Base-by-base conservation (phyloP, 2,113 vertebrate genomes). In the Prunella fulvescens region DNA sequence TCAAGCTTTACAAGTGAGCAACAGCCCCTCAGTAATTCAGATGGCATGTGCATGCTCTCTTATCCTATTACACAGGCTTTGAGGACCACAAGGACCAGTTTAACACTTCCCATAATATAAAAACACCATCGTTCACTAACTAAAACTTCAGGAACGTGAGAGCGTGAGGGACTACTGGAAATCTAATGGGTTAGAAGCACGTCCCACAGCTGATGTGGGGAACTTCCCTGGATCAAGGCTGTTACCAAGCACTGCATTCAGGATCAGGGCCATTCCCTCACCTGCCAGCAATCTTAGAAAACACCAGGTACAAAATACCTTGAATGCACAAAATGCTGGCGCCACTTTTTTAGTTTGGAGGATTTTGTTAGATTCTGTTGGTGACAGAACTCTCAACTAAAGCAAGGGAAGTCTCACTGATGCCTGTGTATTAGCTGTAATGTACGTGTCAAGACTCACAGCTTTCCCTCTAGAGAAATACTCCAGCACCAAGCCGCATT, bases 1-100 rank as follows among this genome's bases (percentile, higher is more conserved):
- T 95, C 96, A 96, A 88, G 94, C 87, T 93, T 96, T 81, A 65
- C 92, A 92, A 95, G 95, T 42, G 88, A 96, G 85, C 92, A 95
- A 78, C 80, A 95, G 90, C 94, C 73, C 72, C 57, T 90, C 77
- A 94, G 92, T 92, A 97, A 92, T 74, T 92, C 76, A 88, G 92
- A 57, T 6, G 23, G 69, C 57, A 45, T 31, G 69, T 48, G 51
- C 61, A 48, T 42, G 65, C 48, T 94, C 83, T 77, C 78, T 94
- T 88, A 95, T 90, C 82, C 85, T 93, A 88, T 88, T 92, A 93
- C 51, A 88, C 39, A 78, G 61, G 45, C 48, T 95, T 88, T 56
- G 48, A 88, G 83, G 92, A 83, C 91, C 86, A 80, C 72, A 70
- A 88, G 82, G 86, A 96, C 80, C 65, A 56, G 92, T 81, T 95